Evolutionary conservation across 2,797 vertebrate genomes (phyloP).

Genomic region (Hippocampus kuda): DNA sequence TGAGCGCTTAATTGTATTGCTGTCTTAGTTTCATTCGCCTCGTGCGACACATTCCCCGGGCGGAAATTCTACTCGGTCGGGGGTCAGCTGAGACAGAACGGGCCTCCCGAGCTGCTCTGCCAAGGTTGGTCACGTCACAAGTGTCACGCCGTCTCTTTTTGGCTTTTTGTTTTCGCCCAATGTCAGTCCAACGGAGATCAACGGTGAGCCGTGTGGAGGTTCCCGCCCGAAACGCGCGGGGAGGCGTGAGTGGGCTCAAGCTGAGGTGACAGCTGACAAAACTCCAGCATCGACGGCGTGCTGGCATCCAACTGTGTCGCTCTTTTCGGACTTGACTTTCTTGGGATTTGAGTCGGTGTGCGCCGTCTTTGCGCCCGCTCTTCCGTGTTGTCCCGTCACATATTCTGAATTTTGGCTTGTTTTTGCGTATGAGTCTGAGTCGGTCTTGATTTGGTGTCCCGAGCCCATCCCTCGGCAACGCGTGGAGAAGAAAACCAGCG

Average conservation of each 20-base stretch:
- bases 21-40: no score
- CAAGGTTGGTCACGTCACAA: neutral
- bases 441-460: no score
- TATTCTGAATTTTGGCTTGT: no score
- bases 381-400: no score
- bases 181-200: neutral
- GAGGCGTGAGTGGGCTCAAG: slow-evolving; percentile 26
- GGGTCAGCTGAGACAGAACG: neutral
- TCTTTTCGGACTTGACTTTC: neutral
- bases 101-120: neutral
- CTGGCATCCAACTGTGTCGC: neutral
- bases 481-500: no score
- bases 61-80: neutral
- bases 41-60: neutral
- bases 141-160: neutral
- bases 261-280: slow-evolving; percentile 44
- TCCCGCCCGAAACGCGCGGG: slow-evolving; percentile 6
- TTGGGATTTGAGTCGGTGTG: neutral
- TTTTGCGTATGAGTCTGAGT: no score
- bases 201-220: neutral
- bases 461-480: no score
- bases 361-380: no score
- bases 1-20: no score
- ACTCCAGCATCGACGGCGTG: neutral
- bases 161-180: neutral